These are phyloP conservation scores for Bovichtus diacanthus DNA, from an alignment of 2,797 vertebrate species.

Conservation along the genomic window DNA sequence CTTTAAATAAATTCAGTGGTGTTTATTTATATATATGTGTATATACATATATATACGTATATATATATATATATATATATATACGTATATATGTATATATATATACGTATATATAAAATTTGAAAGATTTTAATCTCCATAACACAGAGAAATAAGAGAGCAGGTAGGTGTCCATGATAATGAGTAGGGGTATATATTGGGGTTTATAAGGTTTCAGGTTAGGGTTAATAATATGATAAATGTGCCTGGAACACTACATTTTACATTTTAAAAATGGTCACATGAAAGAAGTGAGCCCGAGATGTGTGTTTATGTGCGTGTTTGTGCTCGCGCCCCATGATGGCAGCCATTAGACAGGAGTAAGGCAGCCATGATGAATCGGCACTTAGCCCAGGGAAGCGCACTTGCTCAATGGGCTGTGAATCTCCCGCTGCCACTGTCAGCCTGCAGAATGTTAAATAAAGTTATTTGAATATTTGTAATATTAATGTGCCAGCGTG, in stretches of 20 bases:
- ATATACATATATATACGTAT: too few relatives aligned
- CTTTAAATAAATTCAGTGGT: constrained; percentile 10
- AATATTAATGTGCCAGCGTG: constrained; percentile 84
- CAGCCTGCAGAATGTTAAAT: constrained; percentile 86
- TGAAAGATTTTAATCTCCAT: background rate
- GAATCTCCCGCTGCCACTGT: constrained; percentile 82
- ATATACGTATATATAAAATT: too few relatives aligned
- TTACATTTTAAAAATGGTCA: constrained; percentile 61
- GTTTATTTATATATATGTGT: too few relatives aligned
- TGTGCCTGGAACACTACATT: constrained; percentile 46
- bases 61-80: too few relatives aligned
- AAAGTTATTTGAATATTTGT: constrained; percentile 89
- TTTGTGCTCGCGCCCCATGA: constrained; percentile 62
- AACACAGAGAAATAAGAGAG: constrained; percentile 12
- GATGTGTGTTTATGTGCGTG: constrained; percentile 37
- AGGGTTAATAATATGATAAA: constrained; percentile 66
- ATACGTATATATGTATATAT: too few relatives aligned
- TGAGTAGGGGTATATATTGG: constrained; percentile 28
- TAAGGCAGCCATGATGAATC: constrained; percentile 86
- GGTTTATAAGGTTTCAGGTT: constrained; percentile 47
- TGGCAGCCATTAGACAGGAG: constrained; percentile 82
- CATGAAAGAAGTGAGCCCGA: constrained; percentile 28
- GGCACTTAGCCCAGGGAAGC: constrained; percentile 82
- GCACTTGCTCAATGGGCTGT: constrained; percentile 85
- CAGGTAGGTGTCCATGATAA: constrained; percentile 36